phyloP scores from a whole-genome alignment of 2,888 invertebrate genomes.

The Andrena haemorrhoa region DNA sequence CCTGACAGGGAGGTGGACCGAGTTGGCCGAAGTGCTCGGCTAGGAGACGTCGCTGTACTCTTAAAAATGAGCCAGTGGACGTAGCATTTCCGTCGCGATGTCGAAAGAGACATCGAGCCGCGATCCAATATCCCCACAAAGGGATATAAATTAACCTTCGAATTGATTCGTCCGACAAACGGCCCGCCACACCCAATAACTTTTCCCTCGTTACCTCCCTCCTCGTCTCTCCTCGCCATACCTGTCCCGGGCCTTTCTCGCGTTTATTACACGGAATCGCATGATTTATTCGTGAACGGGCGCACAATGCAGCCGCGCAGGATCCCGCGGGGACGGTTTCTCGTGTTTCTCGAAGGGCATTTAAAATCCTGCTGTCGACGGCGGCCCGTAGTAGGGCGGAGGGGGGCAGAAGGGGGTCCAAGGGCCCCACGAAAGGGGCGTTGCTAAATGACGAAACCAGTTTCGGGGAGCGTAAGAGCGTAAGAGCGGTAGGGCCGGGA shows the following conservation, averaged over 20 bases:
- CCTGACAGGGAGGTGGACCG: slow-evolving; percentile 12
- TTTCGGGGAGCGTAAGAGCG: slow-evolving; percentile 79
- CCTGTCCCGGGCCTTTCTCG: slow-evolving; percentile 5
- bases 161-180: slow-evolving; percentile 40
- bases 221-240: background rate
- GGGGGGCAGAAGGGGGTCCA: slow-evolving; percentile 41
- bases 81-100: background rate
- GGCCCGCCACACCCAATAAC: slow-evolving; percentile 23
- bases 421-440: slow-evolving; percentile 66
- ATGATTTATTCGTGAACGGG: slow-evolving; percentile 37
- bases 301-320: slow-evolving; percentile 22
- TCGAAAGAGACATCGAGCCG: background rate
- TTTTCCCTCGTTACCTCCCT: slow-evolving; percentile 7
- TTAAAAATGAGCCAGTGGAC: background rate
- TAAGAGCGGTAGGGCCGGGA: slow-evolving; percentile 71
- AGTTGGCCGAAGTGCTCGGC: background rate
- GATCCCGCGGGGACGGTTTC: slow-evolving; percentile 40
- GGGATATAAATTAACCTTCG: slow-evolving; percentile 30
- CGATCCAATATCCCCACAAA: background rate
- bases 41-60: background rate
- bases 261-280: slow-evolving; percentile 13
- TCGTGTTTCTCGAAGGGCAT: slow-evolving; percentile 61
- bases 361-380: slow-evolving; percentile 64
- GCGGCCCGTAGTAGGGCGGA: slow-evolving; percentile 3
- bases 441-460: slow-evolving; percentile 80